Percentiles rank a stretch among this genome's conserved stretches.
phyloP scores from a whole-genome alignment of 2,888 invertebrate genomes.

The Globia sparganii region DNA sequence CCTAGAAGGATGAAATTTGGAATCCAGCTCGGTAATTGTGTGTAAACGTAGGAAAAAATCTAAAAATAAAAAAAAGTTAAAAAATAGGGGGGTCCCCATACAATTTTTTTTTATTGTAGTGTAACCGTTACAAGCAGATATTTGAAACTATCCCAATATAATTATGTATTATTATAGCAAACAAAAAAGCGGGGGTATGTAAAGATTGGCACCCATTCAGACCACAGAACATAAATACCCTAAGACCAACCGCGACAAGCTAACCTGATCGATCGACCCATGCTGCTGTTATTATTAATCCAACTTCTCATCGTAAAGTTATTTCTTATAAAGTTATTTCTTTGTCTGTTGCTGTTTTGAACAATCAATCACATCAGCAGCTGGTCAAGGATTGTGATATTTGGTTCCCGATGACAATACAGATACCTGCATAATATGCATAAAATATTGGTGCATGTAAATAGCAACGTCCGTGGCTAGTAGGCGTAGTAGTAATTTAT shows the following conservation, averaged over 20 bases:
- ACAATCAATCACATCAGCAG: background rate
- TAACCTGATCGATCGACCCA: background rate
- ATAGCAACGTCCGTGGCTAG: background rate
- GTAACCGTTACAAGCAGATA: no score
- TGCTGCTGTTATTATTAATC: background rate
- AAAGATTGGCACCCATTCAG: background rate
- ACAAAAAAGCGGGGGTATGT: no score
- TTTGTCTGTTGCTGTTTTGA: background rate
- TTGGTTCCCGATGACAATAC: background rate
- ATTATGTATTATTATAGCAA: no score
- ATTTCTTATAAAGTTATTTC: background rate
- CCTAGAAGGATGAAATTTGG: no score
- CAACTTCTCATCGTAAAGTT: slow-evolving; percentile 1
- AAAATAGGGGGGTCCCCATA: no score
- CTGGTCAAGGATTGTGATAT: background rate
- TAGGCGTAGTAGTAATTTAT: slow-evolving; percentile 15
- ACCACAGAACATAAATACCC: no score
- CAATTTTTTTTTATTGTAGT: no score
- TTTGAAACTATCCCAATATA: no score
- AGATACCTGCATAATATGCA: background rate
- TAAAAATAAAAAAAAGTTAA: no score
- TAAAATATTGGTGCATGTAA: background rate
- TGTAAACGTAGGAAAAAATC: no score
- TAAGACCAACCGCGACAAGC: background rate
- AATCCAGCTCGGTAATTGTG: no score